Percentiles rank a stretch among this genome's conserved stretches.
phyloP scores from a whole-genome alignment of 2,113 vertebrate species.

The Serinus canaria region DNA sequence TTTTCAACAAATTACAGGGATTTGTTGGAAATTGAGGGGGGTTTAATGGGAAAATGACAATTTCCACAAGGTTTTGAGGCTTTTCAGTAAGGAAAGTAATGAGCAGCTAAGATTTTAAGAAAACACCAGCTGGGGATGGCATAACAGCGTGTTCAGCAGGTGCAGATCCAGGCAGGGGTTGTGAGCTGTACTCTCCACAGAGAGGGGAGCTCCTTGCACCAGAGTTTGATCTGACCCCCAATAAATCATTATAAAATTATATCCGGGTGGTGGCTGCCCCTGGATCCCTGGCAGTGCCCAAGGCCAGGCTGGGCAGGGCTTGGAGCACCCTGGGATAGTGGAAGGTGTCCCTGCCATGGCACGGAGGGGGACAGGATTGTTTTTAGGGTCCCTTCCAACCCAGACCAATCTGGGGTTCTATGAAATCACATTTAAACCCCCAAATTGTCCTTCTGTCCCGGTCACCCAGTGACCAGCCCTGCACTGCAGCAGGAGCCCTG shows the following conservation, averaged over 20 bases:
- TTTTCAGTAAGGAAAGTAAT: neutral
- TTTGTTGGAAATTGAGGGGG: neutral
- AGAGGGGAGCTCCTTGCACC: neutral
- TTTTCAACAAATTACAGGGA: neutral
- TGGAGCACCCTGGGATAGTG: neutral
- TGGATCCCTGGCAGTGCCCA: neutral
- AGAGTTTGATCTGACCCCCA: neutral
- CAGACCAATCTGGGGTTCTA: neutral
- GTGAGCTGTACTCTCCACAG: accelerated
- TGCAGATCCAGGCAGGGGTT: no score
- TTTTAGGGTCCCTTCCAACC: neutral
- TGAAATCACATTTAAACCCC: neutral
- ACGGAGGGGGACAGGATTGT: neutral
- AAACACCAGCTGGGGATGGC: neutral
- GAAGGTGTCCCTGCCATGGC: neutral
- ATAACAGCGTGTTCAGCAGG: accelerated
- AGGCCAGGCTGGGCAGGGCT: accelerated
- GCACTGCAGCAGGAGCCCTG: accelerated
- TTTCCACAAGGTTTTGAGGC: neutral
- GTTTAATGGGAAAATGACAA: neutral
- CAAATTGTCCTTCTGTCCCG: accelerated
- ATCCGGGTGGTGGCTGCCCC: neutral
- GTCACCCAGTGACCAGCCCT: accelerated
- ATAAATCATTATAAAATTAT: neutral
- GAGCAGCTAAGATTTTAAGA: neutral